These are phyloP conservation scores for Chaetodon auriga DNA, from an alignment of 2,113 vertebrate genomes.

Conservation along the genomic window DNA sequence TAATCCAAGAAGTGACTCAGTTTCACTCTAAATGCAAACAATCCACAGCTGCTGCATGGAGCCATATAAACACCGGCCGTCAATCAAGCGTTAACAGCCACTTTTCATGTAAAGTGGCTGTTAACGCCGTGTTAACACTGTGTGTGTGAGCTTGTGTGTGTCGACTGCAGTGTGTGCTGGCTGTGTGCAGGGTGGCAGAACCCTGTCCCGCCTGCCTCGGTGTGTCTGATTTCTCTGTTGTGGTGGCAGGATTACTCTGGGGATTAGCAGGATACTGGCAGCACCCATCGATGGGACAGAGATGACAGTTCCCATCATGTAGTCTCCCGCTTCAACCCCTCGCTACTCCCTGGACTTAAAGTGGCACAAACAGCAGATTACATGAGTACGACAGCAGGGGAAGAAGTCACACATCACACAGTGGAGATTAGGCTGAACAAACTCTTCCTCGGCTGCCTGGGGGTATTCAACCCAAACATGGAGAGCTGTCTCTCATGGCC, in stretches of 20 bases:
- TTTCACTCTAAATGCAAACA: conserved; percentile 45
- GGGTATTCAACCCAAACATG: conserved; percentile 61
- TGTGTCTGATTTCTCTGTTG: conserved; percentile 71
- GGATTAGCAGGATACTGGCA: conserved; percentile 81
- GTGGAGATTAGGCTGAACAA: conserved; percentile 75
- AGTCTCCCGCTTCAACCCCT: conserved; percentile 65
- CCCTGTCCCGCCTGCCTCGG: conserved; percentile 47
- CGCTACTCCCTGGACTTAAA: conserved; percentile 66
- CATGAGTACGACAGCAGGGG: conserved; percentile 63
- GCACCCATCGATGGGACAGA: conserved; percentile 71
- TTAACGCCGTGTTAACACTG: conserved; percentile 5
- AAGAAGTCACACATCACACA: conserved; percentile 76
- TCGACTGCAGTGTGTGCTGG: neutral
- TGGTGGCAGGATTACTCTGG: conserved; percentile 74
- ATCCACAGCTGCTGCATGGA: conserved; percentile 18
- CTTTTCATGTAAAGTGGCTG: conserved; percentile 57
- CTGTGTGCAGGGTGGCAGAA: conserved; percentile 26
- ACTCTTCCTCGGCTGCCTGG: conserved; percentile 62
- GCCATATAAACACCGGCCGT: conserved; percentile 49
- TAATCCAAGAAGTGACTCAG: neutral
- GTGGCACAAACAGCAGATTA: conserved; percentile 78
- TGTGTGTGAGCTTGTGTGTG: no score
- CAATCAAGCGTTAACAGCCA: conserved; percentile 43
- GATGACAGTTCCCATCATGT: conserved; percentile 79
- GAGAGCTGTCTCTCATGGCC: conserved; percentile 62